These are phyloP conservation scores for Anisognathus igniventris DNA, from an alignment of 2,797 vertebrate species.

Conservation along the genomic window DNA sequence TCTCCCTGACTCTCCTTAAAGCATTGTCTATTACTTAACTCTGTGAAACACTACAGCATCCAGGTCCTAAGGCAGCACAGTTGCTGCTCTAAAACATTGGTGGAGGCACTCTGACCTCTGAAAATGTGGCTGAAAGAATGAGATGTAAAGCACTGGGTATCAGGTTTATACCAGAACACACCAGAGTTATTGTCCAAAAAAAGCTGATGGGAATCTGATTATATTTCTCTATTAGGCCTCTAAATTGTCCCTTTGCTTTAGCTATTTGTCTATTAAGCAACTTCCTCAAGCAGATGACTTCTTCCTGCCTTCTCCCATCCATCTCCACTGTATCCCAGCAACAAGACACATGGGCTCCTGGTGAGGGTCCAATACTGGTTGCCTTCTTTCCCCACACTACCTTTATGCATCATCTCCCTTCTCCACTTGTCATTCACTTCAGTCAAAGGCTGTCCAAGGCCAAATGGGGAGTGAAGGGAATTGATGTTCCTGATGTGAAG, in stretches of 20 bases:
- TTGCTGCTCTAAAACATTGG: neutral
- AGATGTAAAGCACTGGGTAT: neutral
- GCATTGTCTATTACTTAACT: neutral
- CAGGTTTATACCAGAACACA: neutral
- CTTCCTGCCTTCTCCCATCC: neutral
- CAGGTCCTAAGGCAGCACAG: neutral
- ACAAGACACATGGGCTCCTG: neutral
- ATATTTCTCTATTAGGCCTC: neutral
- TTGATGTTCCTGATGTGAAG: neutral
- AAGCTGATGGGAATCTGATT: neutral
- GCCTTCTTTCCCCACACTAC: neutral
- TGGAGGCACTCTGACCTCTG: neutral
- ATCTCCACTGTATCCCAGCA: neutral
- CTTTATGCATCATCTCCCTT: neutral
- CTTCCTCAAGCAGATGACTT: neutral
- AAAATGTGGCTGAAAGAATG: neutral
- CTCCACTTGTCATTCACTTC: neutral
- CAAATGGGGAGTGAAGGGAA: neutral
- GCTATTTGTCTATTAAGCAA: neutral
- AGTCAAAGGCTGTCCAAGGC: neutral
- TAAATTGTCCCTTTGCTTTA: neutral
- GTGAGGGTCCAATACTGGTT: neutral
- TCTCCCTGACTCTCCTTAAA: neutral
- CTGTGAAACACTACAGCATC: neutral
- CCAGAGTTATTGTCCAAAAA: neutral